phyloP scores from a whole-genome alignment of 2,113 vertebrate species.

The Rousettus leschenaultii region DNA sequence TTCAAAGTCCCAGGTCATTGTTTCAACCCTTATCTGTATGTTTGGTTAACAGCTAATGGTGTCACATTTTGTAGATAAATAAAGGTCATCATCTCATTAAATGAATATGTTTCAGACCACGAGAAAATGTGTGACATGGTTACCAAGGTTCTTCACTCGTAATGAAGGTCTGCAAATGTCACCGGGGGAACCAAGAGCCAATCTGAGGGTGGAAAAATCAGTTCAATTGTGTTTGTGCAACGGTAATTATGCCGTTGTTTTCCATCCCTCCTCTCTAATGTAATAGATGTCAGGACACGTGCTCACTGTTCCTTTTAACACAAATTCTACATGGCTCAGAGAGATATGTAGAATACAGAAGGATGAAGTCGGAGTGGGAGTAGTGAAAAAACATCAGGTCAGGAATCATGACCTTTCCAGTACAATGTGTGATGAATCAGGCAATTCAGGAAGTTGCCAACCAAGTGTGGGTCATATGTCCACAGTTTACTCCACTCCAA shows the following conservation, averaged over 20 bases:
- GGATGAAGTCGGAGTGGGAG: background rate
- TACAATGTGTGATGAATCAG: background rate
- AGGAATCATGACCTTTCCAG: background rate
- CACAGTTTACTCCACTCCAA: background rate
- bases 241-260: background rate
- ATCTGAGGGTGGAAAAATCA: constrained; percentile 15
- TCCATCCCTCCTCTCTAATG: background rate
- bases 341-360: background rate
- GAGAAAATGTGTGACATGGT: constrained; percentile 43
- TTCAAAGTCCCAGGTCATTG: background rate
- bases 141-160: constrained; percentile 16
- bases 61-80: constrained; percentile 58
- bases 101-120: constrained; percentile 16
- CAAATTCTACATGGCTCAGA: background rate
- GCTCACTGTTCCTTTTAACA: background rate
- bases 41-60: constrained; percentile 57
- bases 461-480: background rate
- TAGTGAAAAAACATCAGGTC: background rate
- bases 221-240: background rate
- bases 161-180: constrained; percentile 55
- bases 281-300: background rate
- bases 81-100: constrained; percentile 59
- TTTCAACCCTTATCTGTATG: background rate
- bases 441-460: background rate
- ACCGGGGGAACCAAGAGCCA: background rate